A percentile compares a stretch with the other conserved stretches of the same genome.
phyloP scores from a whole-genome alignment of 2,888 invertebrate genomes.

The Amblyjoppa fuscipennis region DNA sequence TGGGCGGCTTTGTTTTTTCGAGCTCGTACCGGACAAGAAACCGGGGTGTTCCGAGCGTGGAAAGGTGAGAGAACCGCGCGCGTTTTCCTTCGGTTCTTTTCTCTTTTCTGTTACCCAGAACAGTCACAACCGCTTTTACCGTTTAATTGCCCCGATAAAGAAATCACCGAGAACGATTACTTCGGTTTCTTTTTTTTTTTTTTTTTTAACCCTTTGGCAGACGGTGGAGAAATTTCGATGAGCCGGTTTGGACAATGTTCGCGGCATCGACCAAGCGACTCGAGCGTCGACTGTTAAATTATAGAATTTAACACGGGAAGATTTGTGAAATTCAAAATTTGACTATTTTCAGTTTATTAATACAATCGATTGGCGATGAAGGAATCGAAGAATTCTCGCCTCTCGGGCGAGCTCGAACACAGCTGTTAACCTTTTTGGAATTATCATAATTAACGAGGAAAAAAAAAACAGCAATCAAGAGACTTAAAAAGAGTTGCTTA shows the following conservation, averaged over 20 bases:
- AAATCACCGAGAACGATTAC: slow-evolving; percentile 26
- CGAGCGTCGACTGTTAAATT: neutral
- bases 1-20: neutral
- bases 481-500: too few species aligned
- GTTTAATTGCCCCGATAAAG: slow-evolving; percentile 50
- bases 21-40: slow-evolving; percentile 24
- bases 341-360: too few species aligned
- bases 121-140: slow-evolving; percentile 57
- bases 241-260: slow-evolving; percentile 16
- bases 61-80: slow-evolving; percentile 51
- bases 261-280: neutral
- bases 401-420: neutral
- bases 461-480: neutral
- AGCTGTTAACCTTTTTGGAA: neutral
- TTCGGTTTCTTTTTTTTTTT: neutral
- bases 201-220: neutral
- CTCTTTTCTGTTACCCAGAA: slow-evolving; percentile 20
- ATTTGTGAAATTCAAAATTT: slow-evolving; percentile 21
- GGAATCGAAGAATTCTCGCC: neutral
- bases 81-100: slow-evolving; percentile 22
- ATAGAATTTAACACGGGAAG: neutral
- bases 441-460: neutral
- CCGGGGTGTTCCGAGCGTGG: slow-evolving; percentile 38
- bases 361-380: neutral
- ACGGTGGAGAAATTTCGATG: slow-evolving; percentile 33